Conservation (phyloP, 2,113 vertebrate species). For the Hippotragus niger region DNA sequence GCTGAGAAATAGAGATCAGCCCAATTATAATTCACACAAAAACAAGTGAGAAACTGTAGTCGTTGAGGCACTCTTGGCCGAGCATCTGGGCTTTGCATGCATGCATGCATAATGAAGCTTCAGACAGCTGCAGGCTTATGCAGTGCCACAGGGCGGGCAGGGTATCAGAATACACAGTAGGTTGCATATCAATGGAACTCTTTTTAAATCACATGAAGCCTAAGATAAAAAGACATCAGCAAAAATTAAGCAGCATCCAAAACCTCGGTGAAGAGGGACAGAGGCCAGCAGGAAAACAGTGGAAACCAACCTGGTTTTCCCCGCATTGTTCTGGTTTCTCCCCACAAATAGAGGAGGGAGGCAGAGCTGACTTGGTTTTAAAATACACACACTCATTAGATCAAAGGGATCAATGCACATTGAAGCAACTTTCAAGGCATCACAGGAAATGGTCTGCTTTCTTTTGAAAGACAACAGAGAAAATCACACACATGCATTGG, state of each 20-base stretch:
- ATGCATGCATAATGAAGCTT: slow-evolving; percentile 84
- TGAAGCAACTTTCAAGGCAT: slow-evolving; percentile 53
- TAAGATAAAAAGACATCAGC: slow-evolving; percentile 65
- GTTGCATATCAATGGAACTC: slow-evolving; percentile 65
- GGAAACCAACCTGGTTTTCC: slow-evolving; percentile 27
- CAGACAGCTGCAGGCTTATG: slow-evolving; percentile 82
- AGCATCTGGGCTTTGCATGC: slow-evolving; percentile 82
- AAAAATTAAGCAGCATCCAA: slow-evolving; percentile 59
- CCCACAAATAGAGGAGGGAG: neutral
- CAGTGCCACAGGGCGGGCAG: slow-evolving; percentile 55
- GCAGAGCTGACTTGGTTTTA: slow-evolving; percentile 51
- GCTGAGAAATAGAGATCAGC: slow-evolving; percentile 79
- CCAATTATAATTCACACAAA: slow-evolving; percentile 81
- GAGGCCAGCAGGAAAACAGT: slow-evolving; percentile 50
- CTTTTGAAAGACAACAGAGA: slow-evolving; percentile 56
- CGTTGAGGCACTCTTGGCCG: slow-evolving; percentile 73
- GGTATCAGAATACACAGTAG: slow-evolving; percentile 76
- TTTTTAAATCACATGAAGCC: slow-evolving; percentile 65
- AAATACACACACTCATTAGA: slow-evolving; percentile 50
- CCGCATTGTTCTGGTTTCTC: slow-evolving; percentile 30
- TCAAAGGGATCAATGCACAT: slow-evolving; percentile 63
- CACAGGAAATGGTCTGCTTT: slow-evolving; percentile 41
- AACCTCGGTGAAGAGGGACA: slow-evolving; percentile 32
- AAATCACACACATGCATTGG: slow-evolving; percentile 1
- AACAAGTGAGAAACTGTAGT: slow-evolving; percentile 75